Base-by-base conservation (phyloP, 2,797 vertebrate genomes). In the Amniataba percoides region DNA sequence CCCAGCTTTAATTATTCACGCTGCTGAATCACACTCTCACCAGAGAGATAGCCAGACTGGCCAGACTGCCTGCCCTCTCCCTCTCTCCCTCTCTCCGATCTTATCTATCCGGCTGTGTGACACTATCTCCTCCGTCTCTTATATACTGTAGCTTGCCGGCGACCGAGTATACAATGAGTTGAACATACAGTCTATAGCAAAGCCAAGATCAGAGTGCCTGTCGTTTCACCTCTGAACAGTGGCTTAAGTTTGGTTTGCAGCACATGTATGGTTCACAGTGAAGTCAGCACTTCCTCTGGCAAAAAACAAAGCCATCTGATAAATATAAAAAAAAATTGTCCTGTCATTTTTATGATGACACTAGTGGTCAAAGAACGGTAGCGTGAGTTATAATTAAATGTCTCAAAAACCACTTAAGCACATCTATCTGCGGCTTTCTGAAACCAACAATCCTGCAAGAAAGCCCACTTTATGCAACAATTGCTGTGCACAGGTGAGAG, bases 1-100 rank as follows among this genome's bases (percentile, higher is more conserved):
- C 80, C 71, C 60, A 59, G 87, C 87, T 93, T 95, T 93, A 95
- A 95, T 95, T 94, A 95, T 95, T 95, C 93, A 94, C 93, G 67
- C 90, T 77, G 89, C 90, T 89, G 89, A 91, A 93, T 92, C 93
- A 87, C 92, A 88, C 83, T 79, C 91, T 92, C 89, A 90, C 91
- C 87, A 84, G 74, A 89, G 86, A 84, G 86, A 87, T 89, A 84
- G 83, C 71, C 81, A 64, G 70, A 71, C 77, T 13, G 87, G 79
- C 83, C 86, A 83, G 82, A 81, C 81, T 72, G 71, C 77, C 81
- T 80, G 72, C 78, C 66, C 74, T 74, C 66, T 78, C 75, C 71
- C 80, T 84, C 76, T 40, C 73, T 39, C 64, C 27, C 80, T 84
- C 76, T 40, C 73, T 39, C 64, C 27, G 84, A 88, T 92, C 70